A percentile compares a stretch with the other conserved stretches of the same genome.
Conservation (phyloP, 2,888 invertebrate genomes). For the Ophioninae sp. region DNA sequence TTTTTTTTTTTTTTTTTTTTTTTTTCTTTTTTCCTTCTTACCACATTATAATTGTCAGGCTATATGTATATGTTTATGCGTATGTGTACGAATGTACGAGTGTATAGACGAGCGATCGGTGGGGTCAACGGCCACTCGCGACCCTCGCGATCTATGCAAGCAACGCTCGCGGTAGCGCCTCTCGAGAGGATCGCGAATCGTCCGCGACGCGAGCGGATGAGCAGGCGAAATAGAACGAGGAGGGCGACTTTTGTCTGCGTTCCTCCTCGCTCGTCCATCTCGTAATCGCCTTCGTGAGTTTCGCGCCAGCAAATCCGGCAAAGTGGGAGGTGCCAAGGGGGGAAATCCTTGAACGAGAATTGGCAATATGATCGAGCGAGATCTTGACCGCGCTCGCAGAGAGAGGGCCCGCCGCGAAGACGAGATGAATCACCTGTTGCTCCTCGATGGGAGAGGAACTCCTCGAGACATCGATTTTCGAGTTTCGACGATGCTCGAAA, state of each 20-base stretch:
- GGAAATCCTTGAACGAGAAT: constrained; percentile 36
- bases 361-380: constrained; percentile 44
- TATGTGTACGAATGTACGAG: constrained; percentile 21
- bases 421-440: background rate
- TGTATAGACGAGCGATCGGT: constrained; percentile 63
- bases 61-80: background rate
- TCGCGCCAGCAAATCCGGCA: background rate
- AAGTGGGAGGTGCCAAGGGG: background rate
- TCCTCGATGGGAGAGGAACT: background rate
- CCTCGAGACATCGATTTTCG: background rate
- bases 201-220: background rate
- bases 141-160: constrained; percentile 76
- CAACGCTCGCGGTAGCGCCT: constrained; percentile 44
- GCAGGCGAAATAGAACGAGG: constrained; percentile 13
- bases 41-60: background rate
- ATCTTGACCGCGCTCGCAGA: constrained; percentile 75
- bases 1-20: no score
- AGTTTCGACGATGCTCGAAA: background rate
- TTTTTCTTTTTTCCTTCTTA: no score
- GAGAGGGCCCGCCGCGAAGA: background rate
- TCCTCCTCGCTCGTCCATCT: background rate
- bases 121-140: constrained; percentile 79
- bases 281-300: background rate
- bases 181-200: constrained; percentile 11
- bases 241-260: constrained; percentile 22